Conservation (phyloP, 2,888 invertebrate species). For the Bembecia ichneumoniformis region DNA sequence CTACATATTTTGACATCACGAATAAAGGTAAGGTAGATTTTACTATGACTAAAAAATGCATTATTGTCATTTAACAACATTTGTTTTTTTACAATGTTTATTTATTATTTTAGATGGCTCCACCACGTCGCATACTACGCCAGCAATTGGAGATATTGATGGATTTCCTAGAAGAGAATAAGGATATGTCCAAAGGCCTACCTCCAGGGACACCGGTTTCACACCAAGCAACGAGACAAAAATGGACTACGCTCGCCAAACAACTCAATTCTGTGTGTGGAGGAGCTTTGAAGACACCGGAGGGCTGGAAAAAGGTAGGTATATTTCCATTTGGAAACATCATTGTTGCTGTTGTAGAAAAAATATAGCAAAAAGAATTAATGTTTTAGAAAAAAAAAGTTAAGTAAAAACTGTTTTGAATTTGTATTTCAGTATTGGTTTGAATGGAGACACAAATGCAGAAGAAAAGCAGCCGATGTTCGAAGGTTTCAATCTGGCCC, state of each 20-base stretch:
- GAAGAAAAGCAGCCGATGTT: constrained; percentile 49
- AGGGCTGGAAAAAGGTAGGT: constrained; percentile 54
- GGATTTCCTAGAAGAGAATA: constrained; percentile 49
- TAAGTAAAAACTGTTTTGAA: background rate
- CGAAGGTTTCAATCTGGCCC: constrained; percentile 30
- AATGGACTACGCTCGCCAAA: constrained; percentile 48
- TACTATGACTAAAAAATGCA: too few species aligned
- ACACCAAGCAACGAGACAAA: constrained; percentile 38
- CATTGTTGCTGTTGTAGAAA: too few species aligned
- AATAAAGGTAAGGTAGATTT: too few species aligned
- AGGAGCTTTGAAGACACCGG: constrained; percentile 46
- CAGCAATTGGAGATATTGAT: constrained; percentile 49
- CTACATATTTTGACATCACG: background rate
- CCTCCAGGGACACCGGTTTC: constrained; percentile 30
- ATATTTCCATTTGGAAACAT: background rate
- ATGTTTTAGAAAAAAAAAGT: too few species aligned
- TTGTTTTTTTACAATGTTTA: background rate
- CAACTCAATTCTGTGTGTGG: constrained; percentile 44
- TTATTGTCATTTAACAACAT: background rate
- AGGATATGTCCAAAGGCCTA: constrained; percentile 43
- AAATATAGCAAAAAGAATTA: background rate
- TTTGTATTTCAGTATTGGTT: constrained; percentile 50
- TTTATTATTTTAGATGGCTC: constrained; percentile 42
- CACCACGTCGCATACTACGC: constrained; percentile 48
- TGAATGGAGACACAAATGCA: constrained; percentile 58